phyloP scores from a whole-genome alignment of 1,140 invertebrate species.

The Ceratosolen solmsi region DNA sequence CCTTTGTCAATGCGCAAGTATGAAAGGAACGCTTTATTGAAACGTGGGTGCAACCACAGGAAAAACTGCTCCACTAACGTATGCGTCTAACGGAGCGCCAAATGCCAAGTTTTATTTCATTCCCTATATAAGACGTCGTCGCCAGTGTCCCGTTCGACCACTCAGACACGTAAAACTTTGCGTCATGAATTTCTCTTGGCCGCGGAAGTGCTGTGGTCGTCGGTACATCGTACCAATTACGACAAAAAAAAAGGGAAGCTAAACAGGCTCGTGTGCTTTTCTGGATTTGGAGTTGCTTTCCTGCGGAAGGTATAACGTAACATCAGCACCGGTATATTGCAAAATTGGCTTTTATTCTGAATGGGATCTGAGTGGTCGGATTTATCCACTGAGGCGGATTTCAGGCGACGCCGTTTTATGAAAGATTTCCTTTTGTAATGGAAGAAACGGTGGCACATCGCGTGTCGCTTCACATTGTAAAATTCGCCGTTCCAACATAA shows the following conservation, averaged over 20 bases:
- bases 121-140: constrained; percentile 6
- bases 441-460: neutral
- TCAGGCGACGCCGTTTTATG: neutral
- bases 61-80: constrained; percentile 4
- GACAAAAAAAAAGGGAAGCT: constrained; percentile 7
- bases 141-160: neutral
- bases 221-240: neutral
- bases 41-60: neutral
- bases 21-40: neutral
- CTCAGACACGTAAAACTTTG: neutral
- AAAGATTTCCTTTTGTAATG: neutral
- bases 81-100: constrained; percentile 2
- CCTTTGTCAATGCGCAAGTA: too few relatives aligned
- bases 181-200: neutral
- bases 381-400: neutral
- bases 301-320: neutral
- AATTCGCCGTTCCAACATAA: neutral
- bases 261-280: neutral
- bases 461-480: neutral
- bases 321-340: neutral
- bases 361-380: neutral
- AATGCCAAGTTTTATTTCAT: neutral
- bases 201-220: neutral
- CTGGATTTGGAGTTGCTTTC: constrained; percentile 1
- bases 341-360: constrained; percentile 7